Percentiles rank a stretch among this genome's conserved stretches.
phyloP scores from a whole-genome alignment of 2,797 vertebrate species.

The Pogoniulus pusillus region DNA sequence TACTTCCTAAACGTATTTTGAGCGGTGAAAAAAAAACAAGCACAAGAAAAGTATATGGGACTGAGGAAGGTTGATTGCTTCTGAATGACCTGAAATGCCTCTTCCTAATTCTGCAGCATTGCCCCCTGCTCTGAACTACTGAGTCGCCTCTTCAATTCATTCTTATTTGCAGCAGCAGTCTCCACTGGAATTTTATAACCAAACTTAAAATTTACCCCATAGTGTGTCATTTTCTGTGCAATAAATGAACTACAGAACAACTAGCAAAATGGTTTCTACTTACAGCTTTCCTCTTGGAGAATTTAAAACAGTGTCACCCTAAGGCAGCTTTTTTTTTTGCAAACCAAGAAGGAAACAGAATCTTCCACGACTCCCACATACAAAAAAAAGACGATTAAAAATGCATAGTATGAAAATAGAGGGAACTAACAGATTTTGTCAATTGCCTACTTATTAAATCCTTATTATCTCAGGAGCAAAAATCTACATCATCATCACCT shows the following conservation, averaged over 20 bases:
- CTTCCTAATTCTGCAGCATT: constrained; percentile 26
- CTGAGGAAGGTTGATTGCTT: not conserved
- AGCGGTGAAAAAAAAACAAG: not conserved
- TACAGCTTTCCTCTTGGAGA: constrained; percentile 34
- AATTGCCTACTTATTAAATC: constrained; percentile 50
- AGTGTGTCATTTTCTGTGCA: constrained; percentile 59
- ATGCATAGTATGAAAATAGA: constrained; percentile 39
- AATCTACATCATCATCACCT: not conserved
- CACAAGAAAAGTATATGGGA: not conserved
- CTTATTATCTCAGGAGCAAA: constrained; percentile 30
- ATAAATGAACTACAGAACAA: constrained; percentile 62
- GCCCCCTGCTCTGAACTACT: constrained; percentile 9
- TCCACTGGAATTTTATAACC: constrained; percentile 45
- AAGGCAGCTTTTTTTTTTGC: constrained; percentile 41
- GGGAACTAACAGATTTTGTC: constrained; percentile 5
- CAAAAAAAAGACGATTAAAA: constrained; percentile 46
- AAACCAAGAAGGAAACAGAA: constrained; percentile 59
- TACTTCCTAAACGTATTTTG: not conserved
- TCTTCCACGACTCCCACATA: constrained; percentile 27
- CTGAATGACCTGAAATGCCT: constrained; percentile 38
- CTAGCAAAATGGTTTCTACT: constrained; percentile 20
- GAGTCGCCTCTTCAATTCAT: constrained; percentile 33
- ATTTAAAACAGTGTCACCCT: constrained; percentile 50
- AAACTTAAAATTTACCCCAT: constrained; percentile 58
- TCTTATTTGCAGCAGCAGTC: constrained; percentile 45